These are phyloP conservation scores for Lithophane semibrunnea DNA, from an alignment of 2,888 invertebrate genomes.

Conservation along the genomic window DNA sequence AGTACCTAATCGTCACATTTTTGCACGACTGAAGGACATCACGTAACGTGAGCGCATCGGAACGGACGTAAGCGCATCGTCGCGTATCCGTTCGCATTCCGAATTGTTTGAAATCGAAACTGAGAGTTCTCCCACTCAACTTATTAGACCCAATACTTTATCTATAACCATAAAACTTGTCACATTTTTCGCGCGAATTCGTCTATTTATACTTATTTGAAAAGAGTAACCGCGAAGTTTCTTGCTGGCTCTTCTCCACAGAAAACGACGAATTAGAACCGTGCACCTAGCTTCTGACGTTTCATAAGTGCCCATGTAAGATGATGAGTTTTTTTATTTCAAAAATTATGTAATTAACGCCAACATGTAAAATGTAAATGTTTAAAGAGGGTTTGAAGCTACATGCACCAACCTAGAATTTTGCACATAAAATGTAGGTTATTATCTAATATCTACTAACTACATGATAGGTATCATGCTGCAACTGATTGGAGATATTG, in stretches of 20 bases:
- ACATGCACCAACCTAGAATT: neutral
- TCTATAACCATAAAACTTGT: neutral
- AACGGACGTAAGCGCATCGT: neutral
- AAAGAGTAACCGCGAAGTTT: too few species aligned
- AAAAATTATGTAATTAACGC: neutral
- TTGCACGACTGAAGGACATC: neutral
- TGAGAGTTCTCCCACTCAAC: neutral
- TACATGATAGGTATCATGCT: neutral
- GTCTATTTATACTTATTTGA: neutral
- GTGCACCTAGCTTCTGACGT: too few species aligned
- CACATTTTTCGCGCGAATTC: neutral
- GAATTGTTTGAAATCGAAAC: neutral
- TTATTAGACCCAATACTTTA: neutral
- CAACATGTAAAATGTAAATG: neutral
- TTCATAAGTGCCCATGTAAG: too few species aligned
- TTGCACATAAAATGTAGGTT: neutral
- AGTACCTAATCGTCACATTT: neutral
- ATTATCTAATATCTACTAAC: neutral
- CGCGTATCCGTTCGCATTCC: neutral
- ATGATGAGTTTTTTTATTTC: neutral
- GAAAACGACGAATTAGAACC: neutral
- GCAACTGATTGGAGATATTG: neutral
- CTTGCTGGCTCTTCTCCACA: neutral
- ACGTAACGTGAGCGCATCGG: neutral
- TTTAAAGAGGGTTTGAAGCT: neutral